Evolutionary conservation across 1,140 invertebrate species (phyloP).

Genomic region (Nymphalis io): DNA sequence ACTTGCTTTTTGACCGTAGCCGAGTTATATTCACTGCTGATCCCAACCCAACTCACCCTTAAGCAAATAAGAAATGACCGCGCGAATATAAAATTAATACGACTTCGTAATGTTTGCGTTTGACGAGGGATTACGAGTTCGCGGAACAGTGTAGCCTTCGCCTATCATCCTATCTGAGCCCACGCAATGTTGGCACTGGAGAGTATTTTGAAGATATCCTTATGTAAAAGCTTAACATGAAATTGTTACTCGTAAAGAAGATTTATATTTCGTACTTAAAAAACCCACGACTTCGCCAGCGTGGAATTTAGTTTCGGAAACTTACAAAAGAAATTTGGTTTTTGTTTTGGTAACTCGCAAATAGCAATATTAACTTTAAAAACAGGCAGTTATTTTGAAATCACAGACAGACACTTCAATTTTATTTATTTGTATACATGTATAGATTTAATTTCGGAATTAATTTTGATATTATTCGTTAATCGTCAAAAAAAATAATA

Average conservation of each 20-base stretch:
- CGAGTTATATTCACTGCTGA: slow-evolving; percentile 51
- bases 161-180: neutral
- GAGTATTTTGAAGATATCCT: slow-evolving; percentile 2
- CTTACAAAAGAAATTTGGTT: no score
- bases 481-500: no score
- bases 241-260: neutral
- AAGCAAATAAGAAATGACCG: slow-evolving; percentile 62
- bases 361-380: no score
- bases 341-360: no score
- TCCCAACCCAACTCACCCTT: slow-evolving; percentile 52
- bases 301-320: no score
- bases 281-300: no score
- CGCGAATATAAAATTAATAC: slow-evolving; percentile 63
- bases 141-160: slow-evolving; percentile 31
- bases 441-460: no score
- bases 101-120: slow-evolving; percentile 38
- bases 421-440: no score
- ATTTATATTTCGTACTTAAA: neutral
- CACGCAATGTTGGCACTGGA: slow-evolving; percentile 7
- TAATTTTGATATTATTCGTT: no score
- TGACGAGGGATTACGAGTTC: slow-evolving; percentile 46
- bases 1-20: slow-evolving; percentile 72
- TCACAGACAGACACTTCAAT: no score
- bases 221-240: neutral
- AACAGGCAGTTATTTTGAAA: no score